Evolutionary conservation across 2,113 vertebrate genomes (phyloP).

Genomic region (Sylvia atricapilla): DNA sequence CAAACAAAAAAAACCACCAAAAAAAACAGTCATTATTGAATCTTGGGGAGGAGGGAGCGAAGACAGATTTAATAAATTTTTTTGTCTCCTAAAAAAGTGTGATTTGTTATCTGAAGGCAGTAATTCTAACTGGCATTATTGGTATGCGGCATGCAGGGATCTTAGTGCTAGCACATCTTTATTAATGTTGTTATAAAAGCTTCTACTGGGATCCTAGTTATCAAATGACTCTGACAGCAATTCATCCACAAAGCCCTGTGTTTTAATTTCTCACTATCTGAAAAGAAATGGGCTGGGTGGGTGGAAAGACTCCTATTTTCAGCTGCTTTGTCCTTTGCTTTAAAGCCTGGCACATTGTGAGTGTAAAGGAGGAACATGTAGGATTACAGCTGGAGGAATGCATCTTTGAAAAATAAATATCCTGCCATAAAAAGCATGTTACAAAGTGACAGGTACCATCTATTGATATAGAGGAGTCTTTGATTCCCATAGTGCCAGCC

Average conservation of each 20-base stretch:
- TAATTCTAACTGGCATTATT: constrained; percentile 29
- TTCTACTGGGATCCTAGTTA: constrained; percentile 47
- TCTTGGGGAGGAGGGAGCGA: neutral
- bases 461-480: constrained; percentile 62
- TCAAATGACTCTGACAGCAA: constrained; percentile 40
- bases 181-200: constrained; percentile 53
- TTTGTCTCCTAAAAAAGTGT: neutral
- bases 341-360: constrained; percentile 54
- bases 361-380: constrained; percentile 57
- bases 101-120: constrained; percentile 11
- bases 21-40: neutral
- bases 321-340: constrained; percentile 66
- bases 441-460: constrained; percentile 56
- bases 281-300: constrained; percentile 44
- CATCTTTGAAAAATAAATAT: constrained; percentile 73
- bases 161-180: neutral
- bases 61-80: neutral
- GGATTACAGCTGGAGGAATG: constrained; percentile 54
- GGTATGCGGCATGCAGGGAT: neutral
- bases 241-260: constrained; percentile 35
- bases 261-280: constrained; percentile 59
- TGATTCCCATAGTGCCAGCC: constrained; percentile 44
- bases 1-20: too few species aligned
- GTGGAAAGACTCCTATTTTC: constrained; percentile 53
- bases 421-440: constrained; percentile 67